Percentiles rank a stretch among this genome's conserved stretches.
phyloP scores from a whole-genome alignment of 2,113 vertebrate genomes.

The Bufo gargarizans region DNA sequence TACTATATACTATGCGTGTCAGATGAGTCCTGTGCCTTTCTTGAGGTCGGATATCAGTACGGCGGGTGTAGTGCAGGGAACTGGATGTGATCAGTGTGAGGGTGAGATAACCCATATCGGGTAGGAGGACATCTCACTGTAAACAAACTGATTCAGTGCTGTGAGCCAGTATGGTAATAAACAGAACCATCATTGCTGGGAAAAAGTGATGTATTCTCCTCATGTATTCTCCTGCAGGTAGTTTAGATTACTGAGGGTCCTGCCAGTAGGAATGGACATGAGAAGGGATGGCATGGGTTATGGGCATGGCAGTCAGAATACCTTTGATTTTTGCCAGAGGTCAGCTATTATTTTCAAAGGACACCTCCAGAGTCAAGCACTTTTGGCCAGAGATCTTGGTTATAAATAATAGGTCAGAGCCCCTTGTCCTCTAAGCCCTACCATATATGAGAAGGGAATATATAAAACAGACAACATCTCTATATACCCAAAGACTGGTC shows the following conservation, averaged over 20 bases:
- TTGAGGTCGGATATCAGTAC: background rate
- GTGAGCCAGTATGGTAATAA: background rate
- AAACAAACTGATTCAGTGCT: background rate
- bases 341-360: too few relatives aligned
- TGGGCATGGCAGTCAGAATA: too few relatives aligned
- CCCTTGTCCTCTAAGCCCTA: too few relatives aligned
- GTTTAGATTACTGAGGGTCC: too few relatives aligned
- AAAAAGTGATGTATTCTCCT: too few relatives aligned
- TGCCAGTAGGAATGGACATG: too few relatives aligned
- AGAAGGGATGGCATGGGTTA: too few relatives aligned
- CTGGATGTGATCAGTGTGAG: background rate
- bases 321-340: too few relatives aligned
- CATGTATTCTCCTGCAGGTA: too few relatives aligned
- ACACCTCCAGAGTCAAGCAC: too few relatives aligned
- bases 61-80: background rate
- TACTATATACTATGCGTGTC: background rate
- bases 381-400: too few relatives aligned
- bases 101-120: constrained; percentile 31
- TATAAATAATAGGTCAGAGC: too few relatives aligned
- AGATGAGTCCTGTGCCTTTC: background rate
- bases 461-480: background rate
- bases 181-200: background rate
- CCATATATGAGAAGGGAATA: background rate
- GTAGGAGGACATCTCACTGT: background rate
- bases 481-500: background rate